Percentiles rank a stretch among this genome's conserved stretches.
phyloP scores from a whole-genome alignment of 2,113 vertebrate genomes.

The Rhinolophus sinicus region DNA sequence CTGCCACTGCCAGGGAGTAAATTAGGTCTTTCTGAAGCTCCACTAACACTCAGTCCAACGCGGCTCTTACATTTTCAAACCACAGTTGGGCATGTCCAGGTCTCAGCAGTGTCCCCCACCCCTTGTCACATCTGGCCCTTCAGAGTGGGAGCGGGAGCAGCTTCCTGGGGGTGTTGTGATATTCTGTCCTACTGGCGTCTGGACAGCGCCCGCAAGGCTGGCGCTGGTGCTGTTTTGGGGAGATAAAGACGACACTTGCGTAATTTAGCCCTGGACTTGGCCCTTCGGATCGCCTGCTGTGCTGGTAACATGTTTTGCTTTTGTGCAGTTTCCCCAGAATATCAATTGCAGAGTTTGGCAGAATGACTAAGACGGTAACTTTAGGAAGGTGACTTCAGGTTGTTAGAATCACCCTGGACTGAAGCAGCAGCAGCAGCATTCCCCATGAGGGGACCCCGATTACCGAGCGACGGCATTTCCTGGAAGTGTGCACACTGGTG shows the following conservation, averaged over 20 bases:
- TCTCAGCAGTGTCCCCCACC: fast-evolving
- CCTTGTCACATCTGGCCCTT: background rate
- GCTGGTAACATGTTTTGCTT: background rate
- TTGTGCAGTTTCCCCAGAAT: background rate
- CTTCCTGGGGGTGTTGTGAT: fast-evolving
- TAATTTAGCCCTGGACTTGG: background rate
- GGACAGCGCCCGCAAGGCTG: fast-evolving
- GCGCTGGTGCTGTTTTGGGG: background rate
- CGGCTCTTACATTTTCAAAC: background rate
- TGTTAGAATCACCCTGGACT: background rate
- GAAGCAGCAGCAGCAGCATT: background rate
- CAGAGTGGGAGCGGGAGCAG: background rate
- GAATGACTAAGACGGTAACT: background rate
- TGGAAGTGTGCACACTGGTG: fast-evolving
- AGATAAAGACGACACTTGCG: too few relatives aligned
- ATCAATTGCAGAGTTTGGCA: background rate
- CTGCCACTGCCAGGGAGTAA: background rate
- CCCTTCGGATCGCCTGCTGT: background rate
- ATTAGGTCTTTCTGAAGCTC: background rate
- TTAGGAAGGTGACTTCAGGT: background rate
- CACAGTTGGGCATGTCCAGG: background rate
- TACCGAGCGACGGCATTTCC: too few relatives aligned
- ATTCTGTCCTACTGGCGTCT: background rate
- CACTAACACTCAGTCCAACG: background rate
- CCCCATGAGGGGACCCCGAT: background rate